Percentiles rank a stretch among this genome's conserved stretches.
These are phyloP conservation scores for Drosophila arawakana DNA, from an alignment of 1,140 invertebrate species.

Conservation along the genomic window DNA sequence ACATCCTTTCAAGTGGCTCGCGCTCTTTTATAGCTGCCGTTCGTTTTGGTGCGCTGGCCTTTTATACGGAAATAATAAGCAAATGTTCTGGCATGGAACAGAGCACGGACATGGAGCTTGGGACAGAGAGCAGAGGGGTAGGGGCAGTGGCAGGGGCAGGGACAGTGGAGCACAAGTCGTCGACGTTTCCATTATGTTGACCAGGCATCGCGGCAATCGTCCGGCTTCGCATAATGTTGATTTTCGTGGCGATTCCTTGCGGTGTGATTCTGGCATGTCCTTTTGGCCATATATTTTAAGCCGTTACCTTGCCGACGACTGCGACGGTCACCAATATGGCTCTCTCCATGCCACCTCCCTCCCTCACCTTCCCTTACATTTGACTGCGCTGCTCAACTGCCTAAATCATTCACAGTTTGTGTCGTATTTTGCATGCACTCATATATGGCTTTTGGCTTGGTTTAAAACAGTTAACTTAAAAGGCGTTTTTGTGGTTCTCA, in stretches of 20 bases:
- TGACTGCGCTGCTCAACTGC: neutral
- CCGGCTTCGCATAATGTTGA: slow-evolving; percentile 75
- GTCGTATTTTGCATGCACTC: neutral
- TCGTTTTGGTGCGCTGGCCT: slow-evolving; percentile 25
- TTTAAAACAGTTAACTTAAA: neutral
- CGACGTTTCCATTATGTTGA: slow-evolving; percentile 66
- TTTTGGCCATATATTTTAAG: slow-evolving; percentile 80
- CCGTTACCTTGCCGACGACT: slow-evolving; percentile 66
- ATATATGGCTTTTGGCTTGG: neutral
- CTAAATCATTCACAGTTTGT: slow-evolving; percentile 42
- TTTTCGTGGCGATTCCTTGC: slow-evolving; percentile 79
- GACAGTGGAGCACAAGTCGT: slow-evolving; percentile 16
- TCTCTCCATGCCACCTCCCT: neutral
- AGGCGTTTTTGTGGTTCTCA: too few relatives aligned
- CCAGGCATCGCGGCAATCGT: slow-evolving; percentile 50
- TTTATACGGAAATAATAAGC: slow-evolving; percentile 82
- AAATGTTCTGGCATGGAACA: slow-evolving; percentile 61
- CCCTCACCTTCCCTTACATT: neutral
- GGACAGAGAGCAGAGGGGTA: neutral
- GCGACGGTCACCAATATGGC: slow-evolving; percentile 71
- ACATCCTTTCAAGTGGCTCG: slow-evolving; percentile 68
- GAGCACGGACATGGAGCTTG: neutral
- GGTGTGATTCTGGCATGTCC: slow-evolving; percentile 80
- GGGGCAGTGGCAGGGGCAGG: too few relatives aligned
- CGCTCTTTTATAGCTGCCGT: slow-evolving; percentile 51